Evolutionary conservation across 2,113 vertebrate species (phyloP).

Genomic region (Sander lucioperca): DNA sequence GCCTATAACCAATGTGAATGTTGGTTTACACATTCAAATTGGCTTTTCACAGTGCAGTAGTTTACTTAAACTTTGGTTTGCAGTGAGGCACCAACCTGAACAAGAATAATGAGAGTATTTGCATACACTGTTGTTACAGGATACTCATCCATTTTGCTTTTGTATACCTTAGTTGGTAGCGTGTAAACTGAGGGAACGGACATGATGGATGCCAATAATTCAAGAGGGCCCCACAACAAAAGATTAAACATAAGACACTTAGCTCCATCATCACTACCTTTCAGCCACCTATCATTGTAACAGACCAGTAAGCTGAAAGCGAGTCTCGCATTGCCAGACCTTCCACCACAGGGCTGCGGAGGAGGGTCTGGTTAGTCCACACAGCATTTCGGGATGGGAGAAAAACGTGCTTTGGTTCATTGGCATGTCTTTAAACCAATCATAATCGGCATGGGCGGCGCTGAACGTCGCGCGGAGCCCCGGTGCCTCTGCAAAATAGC

Average conservation of each 20-base stretch:
- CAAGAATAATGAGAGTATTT: constrained; percentile 23
- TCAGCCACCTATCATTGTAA: background rate
- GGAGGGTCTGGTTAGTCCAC: too few relatives aligned
- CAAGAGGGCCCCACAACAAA: background rate
- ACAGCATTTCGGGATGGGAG: too few relatives aligned
- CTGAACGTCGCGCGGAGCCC: too few relatives aligned
- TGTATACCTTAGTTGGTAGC: background rate
- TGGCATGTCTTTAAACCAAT: too few relatives aligned
- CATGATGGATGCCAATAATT: background rate
- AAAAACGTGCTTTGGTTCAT: too few relatives aligned
- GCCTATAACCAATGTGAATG: constrained; percentile 38
- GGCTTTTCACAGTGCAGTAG: background rate
- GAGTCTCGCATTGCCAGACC: too few relatives aligned
- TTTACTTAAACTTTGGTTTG: constrained; percentile 19
- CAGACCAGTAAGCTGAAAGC: background rate
- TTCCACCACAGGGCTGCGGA: too few relatives aligned
- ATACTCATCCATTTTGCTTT: constrained; percentile 10
- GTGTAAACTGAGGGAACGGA: background rate
- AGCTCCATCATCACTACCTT: background rate
- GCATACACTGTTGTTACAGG: background rate
- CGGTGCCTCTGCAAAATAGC: too few relatives aligned
- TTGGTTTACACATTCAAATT: constrained; percentile 24
- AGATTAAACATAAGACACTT: background rate
- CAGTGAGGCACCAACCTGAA: background rate
- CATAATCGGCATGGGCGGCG: too few relatives aligned